These are phyloP conservation scores for Butorides virescens DNA, from an alignment of 2,113 vertebrate species.

Conservation along the genomic window DNA sequence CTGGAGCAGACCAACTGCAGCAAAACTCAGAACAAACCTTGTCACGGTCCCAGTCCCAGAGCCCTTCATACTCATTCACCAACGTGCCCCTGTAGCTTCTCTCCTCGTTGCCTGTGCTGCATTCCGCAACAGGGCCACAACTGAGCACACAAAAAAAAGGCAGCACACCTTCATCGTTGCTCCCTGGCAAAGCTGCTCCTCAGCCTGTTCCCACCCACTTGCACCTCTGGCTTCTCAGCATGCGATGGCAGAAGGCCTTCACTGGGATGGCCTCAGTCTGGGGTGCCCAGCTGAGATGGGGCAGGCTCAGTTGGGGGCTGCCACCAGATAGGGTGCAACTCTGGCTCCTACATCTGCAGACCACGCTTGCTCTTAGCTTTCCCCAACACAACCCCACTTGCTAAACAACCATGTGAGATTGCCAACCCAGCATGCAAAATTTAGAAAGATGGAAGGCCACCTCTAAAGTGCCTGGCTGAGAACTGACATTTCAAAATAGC, in stretches of 20 bases:
- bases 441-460: neutral
- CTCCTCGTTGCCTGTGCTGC: neutral
- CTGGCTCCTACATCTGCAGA: neutral
- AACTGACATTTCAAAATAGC: neutral
- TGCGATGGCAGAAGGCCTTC: neutral
- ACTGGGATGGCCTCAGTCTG: neutral
- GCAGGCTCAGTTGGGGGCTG: neutral
- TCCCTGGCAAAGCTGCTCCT: neutral
- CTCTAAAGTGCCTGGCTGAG: neutral
- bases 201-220: rapidly evolving
- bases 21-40: neutral
- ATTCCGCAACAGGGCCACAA: neutral
- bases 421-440: neutral
- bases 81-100: rapidly evolving
- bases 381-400: neutral
- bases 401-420: neutral
- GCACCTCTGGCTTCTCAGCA: rapidly evolving
- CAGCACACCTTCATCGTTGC: neutral
- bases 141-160: neutral
- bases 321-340: neutral
- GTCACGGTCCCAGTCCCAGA: rapidly evolving
- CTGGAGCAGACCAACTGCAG: neutral
- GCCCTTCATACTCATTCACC: neutral
- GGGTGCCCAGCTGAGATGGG: neutral
- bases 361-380: neutral